phyloP scores from a whole-genome alignment of 2,888 invertebrate species.

The Norana najaformis region DNA sequence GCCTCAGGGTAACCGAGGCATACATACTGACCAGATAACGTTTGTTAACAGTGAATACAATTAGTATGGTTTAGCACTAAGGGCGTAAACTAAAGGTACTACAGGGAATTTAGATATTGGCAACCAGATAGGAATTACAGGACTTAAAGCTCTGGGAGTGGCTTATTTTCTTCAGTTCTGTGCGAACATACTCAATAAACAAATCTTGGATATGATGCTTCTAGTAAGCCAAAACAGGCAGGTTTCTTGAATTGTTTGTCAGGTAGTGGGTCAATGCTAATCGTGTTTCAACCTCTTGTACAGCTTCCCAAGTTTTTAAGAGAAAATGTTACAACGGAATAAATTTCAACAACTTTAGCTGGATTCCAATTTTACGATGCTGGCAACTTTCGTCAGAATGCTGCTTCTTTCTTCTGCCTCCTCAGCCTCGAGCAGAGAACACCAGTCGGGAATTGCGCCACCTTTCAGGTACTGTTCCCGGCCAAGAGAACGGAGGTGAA shows the following conservation, averaged over 20 bases:
- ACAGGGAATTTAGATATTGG: too few species aligned
- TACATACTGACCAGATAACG: too few species aligned
- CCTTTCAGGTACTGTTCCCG: constrained; percentile 73
- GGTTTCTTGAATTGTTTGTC: background rate
- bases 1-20: background rate
- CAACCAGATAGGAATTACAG: background rate
- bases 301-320: background rate
- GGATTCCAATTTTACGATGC: constrained; percentile 2
- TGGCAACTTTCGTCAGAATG: constrained; percentile 21
- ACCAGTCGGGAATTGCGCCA: constrained; percentile 77
- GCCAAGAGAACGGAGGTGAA: constrained; percentile 73
- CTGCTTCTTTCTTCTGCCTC: constrained; percentile 29
- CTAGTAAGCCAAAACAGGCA: background rate
- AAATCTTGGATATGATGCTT: background rate
- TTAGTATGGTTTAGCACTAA: too few species aligned
- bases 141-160: background rate
- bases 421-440: constrained; percentile 50
- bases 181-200: background rate
- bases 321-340: background rate
- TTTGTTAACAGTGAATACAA: too few species aligned
- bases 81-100: too few species aligned
- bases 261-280: background rate
- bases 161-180: background rate
- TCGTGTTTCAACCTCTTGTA: background rate
- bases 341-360: background rate